Conservation (phyloP, 2,113 vertebrate species). For the Centropus bengalensis region DNA sequence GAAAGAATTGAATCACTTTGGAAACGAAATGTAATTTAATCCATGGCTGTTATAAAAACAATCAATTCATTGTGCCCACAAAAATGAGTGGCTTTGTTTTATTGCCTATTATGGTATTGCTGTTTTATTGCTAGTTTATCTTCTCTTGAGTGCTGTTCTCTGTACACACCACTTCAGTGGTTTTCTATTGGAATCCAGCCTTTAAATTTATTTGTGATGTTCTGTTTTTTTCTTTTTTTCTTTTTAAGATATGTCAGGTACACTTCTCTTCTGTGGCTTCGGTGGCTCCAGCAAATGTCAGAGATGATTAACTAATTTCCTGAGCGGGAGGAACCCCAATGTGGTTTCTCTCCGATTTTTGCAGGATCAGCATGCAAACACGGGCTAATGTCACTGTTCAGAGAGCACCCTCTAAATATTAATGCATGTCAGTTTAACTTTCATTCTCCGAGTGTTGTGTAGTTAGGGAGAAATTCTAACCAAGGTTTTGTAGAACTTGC, state of each 20-base stretch:
- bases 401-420: slow-evolving; percentile 21
- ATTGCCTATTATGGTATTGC: neutral
- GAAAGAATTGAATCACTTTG: slow-evolving; percentile 51
- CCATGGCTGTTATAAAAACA: slow-evolving; percentile 20
- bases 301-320: slow-evolving; percentile 13
- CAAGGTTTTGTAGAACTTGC: neutral
- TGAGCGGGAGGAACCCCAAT: neutral
- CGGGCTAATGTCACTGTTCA: neutral
- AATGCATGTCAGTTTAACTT: neutral
- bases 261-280: neutral
- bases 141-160: neutral
- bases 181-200: neutral
- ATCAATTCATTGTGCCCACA: slow-evolving; percentile 33
- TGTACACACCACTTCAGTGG: neutral
- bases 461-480: neutral
- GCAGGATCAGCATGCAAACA: slow-evolving; percentile 23
- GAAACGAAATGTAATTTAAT: slow-evolving; percentile 48
- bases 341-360: slow-evolving; percentile 4
- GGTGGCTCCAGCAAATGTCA: slow-evolving; percentile 23
- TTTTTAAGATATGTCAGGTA: neutral
- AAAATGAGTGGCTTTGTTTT: neutral
- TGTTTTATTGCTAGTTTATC: neutral
- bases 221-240: neutral
- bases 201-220: slow-evolving; percentile 23
- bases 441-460: neutral